Percentiles rank a stretch among this genome's conserved stretches.
phyloP scores from a whole-genome alignment of 2,888 invertebrate genomes.

The Cryptophagus acutangulus region DNA sequence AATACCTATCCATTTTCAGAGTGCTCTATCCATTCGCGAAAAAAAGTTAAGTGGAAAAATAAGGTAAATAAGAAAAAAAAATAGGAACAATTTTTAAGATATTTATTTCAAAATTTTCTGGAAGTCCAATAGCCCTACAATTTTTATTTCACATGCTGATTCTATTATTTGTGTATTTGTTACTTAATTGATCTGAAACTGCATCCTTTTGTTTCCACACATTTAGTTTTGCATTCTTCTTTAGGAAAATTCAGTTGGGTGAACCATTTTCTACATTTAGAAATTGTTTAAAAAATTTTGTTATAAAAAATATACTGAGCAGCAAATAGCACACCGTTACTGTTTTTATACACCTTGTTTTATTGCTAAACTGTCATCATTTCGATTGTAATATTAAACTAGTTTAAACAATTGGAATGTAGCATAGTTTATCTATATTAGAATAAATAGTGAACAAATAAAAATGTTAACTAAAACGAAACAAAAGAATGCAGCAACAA shows the following conservation, averaged over 20 bases:
- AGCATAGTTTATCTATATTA: slow-evolving; percentile 3
- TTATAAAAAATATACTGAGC: slow-evolving; percentile 46
- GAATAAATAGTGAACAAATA: slow-evolving; percentile 2
- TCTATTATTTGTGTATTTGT: slow-evolving; percentile 37
- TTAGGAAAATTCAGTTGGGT: slow-evolving; percentile 31
- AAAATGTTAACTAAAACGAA: slow-evolving; percentile 7
- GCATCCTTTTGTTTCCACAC: slow-evolving; percentile 27
- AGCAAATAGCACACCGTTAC: slow-evolving; percentile 44
- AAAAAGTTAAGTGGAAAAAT: too few species aligned
- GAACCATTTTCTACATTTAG: slow-evolving; percentile 44
- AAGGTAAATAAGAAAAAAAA: too few species aligned
- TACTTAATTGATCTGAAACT: slow-evolving; percentile 17
- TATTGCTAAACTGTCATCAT: slow-evolving; percentile 11
- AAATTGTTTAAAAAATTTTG: slow-evolving; percentile 35
- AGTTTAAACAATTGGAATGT: slow-evolving; percentile 4
- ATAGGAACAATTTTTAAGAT: slow-evolving; percentile 40
- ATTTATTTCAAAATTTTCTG: slow-evolving; percentile 51
- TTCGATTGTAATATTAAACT: too few species aligned
- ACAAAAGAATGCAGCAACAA: slow-evolving; percentile 30
- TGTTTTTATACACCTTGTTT: slow-evolving; percentile 21
- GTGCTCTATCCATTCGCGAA: too few species aligned
- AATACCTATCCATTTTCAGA: too few species aligned
- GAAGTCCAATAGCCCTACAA: slow-evolving; percentile 51
- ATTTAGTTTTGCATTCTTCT: too few species aligned
- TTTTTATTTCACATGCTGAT: slow-evolving; percentile 43